Conservation (phyloP, 2,888 invertebrate genomes). For the Druceiella hillmani region DNA sequence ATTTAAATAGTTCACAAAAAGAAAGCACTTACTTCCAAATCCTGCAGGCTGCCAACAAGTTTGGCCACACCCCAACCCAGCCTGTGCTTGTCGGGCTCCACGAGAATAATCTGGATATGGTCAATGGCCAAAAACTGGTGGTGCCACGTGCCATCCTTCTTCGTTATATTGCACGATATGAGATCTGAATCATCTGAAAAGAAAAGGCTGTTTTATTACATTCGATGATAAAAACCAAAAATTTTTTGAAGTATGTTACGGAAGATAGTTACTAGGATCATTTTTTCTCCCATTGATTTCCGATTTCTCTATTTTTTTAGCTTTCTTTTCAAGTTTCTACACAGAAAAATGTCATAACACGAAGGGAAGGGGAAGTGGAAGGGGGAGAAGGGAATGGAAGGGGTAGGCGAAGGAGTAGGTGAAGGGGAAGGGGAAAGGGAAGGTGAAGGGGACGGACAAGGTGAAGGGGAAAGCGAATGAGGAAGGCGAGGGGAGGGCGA, state of each 20-base stretch:
- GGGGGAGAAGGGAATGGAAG: no score
- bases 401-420: no score
- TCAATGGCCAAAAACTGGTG: constrained; percentile 96
- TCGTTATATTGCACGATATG: constrained; percentile 91
- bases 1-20: constrained; percentile 2
- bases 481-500: no score
- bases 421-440: no score
- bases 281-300: no score
- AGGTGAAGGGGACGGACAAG: no score
- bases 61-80: constrained; percentile 98
- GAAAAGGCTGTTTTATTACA: constrained; percentile 9
- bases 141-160: constrained; percentile 84
- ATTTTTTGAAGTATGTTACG: constrained; percentile 4
- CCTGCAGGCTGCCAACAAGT: constrained; percentile 91
- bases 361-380: no score
- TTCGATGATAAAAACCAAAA: constrained; percentile 8
- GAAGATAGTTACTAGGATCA: no score
- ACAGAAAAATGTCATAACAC: no score
- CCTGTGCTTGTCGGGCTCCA: constrained; percentile 92
- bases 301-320: no score
- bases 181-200: constrained; percentile 92
- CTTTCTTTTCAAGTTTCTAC: no score
- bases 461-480: no score
- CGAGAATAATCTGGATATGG: constrained; percentile 89
- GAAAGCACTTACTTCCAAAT: constrained; percentile 67